Percentiles rank a stretch among this genome's conserved stretches.
These are phyloP conservation scores for Silurus asotus DNA, from an alignment of 2,113 vertebrate genomes.

Conservation along the genomic window DNA sequence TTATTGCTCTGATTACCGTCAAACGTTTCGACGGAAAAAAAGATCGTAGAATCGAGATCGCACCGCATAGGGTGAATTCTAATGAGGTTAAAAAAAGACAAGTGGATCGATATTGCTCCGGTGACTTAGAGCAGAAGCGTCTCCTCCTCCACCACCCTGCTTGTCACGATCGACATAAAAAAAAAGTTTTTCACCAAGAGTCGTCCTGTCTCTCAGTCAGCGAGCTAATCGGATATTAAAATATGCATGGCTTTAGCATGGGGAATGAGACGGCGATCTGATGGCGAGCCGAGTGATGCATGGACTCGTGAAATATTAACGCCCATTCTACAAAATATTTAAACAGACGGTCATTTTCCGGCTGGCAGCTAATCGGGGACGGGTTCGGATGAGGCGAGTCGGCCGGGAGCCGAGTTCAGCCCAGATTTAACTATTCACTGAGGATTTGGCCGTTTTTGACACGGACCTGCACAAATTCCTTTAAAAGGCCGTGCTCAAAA, in stretches of 20 bases:
- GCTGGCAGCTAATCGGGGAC: conserved; percentile 34
- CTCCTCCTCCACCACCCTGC: neutral
- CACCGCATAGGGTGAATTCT: neutral
- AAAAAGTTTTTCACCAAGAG: conserved; percentile 4
- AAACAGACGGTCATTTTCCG: conserved; percentile 56
- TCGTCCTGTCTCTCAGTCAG: conserved; percentile 38
- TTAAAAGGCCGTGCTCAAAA: neutral
- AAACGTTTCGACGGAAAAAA: neutral
- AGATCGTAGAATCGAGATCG: neutral
- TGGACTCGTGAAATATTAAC: conserved; percentile 58
- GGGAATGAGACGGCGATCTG: conserved; percentile 55
- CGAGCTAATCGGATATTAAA: conserved; percentile 57
- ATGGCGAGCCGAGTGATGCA: conserved; percentile 57
- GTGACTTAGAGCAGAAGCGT: conserved; percentile 11
- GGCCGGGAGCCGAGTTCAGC: conserved; percentile 50
- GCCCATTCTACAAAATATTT: conserved; percentile 61
- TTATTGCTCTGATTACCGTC: neutral
- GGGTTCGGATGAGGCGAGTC: conserved; percentile 53
- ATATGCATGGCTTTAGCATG: conserved; percentile 61
- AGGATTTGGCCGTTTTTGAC: conserved; percentile 25
- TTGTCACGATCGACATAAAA: neutral
- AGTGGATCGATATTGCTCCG: neutral
- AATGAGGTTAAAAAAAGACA: too few relatives aligned
- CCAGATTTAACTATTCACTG: conserved; percentile 50
- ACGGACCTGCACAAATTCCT: neutral